Conservation (phyloP, 2,888 invertebrate genomes). For the Scotopteryx bipunctaria region DNA sequence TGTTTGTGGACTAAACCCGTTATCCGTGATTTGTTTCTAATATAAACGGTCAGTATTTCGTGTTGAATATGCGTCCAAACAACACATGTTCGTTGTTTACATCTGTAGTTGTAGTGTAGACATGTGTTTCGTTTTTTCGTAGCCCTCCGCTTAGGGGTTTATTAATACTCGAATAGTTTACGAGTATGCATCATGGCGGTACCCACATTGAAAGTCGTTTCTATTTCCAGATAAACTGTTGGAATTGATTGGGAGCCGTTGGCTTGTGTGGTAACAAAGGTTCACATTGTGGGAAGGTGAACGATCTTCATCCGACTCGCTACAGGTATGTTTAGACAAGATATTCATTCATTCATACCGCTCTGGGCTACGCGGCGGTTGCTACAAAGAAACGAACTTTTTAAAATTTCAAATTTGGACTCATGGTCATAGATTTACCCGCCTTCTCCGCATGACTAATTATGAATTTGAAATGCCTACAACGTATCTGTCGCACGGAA, state of each 20-base stretch:
- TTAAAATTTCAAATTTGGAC: conserved; percentile 48
- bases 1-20: conserved; percentile 74
- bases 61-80: conserved; percentile 31
- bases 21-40: conserved; percentile 65
- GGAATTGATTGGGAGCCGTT: conserved; percentile 77
- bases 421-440: conserved; percentile 47
- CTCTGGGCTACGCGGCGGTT: conserved; percentile 35
- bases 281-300: conserved; percentile 77
- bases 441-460: conserved; percentile 58
- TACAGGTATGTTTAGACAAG: conserved; percentile 73
- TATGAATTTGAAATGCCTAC: conserved; percentile 63
- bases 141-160: conserved; percentile 63
- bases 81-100: conserved; percentile 73
- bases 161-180: conserved; percentile 66
- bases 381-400: conserved; percentile 41
- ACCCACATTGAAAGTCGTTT: conserved; percentile 75
- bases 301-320: conserved; percentile 70
- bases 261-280: conserved; percentile 78
- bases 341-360: conserved; percentile 45
- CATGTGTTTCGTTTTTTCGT: conserved; percentile 67
- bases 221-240: conserved; percentile 81
- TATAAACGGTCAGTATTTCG: conserved; percentile 73
- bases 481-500: conserved; percentile 60
- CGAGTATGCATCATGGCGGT: conserved; percentile 68
- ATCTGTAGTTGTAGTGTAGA: conserved; percentile 66